Conservation (phyloP, 2,888 invertebrate species). For the Ormyrus thymus region DNA sequence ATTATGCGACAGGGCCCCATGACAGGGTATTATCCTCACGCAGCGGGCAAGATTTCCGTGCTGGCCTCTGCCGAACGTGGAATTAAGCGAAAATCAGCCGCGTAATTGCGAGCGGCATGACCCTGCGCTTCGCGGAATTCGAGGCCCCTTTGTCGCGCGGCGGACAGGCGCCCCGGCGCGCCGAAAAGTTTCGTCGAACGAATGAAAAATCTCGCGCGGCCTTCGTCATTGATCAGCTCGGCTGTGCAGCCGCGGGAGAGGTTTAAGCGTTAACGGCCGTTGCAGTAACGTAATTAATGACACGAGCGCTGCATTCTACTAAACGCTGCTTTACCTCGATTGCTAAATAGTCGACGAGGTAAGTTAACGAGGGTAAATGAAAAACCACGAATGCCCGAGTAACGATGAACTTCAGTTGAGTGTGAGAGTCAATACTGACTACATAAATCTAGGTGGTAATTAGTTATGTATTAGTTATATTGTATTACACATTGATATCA, state of each 20-base stretch:
- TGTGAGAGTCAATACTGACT: too few relatives aligned
- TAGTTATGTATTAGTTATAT: too few relatives aligned
- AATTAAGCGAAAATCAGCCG: slow-evolving; percentile 72
- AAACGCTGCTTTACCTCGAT: slow-evolving; percentile 5
- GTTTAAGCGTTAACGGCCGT: too few relatives aligned
- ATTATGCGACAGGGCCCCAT: slow-evolving; percentile 72
- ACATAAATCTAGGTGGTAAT: too few relatives aligned
- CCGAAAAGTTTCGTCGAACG: neutral
- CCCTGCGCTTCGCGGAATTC: slow-evolving; percentile 47
- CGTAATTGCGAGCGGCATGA: slow-evolving; percentile 65
- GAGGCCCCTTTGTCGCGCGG: neutral
- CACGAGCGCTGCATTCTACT: neutral
- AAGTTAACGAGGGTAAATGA: slow-evolving; percentile 10
- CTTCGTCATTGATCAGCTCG: neutral
- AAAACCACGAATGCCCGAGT: slow-evolving; percentile 12
- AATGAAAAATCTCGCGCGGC: neutral
- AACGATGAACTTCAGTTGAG: too few relatives aligned
- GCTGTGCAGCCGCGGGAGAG: too few relatives aligned
- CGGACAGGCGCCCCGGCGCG: neutral
- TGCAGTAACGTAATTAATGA: slow-evolving; percentile 14
- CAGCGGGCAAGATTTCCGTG: slow-evolving; percentile 73
- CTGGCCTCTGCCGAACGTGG: slow-evolving; percentile 67
- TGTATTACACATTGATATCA: too few relatives aligned
- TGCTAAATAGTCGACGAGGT: neutral
- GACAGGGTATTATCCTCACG: slow-evolving; percentile 75